Base-by-base conservation (phyloP, 2,113 vertebrate species). In the Pelusios castaneus region DNA sequence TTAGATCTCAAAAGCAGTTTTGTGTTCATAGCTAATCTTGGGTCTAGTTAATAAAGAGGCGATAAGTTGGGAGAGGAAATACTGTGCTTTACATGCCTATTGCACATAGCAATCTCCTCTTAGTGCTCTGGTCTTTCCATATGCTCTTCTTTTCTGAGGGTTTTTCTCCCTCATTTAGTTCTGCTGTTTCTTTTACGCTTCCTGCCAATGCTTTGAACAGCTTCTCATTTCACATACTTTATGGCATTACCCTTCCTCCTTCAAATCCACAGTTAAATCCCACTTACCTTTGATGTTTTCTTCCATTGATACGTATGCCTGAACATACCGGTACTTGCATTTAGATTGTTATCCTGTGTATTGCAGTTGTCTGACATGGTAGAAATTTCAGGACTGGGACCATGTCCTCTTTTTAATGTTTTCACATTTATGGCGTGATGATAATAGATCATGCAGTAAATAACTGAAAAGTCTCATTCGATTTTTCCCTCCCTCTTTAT, bases 401-500 rank as follows among this genome's bases (percentile, higher is more conserved):
- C 92, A 19, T 24, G 89, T 21, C 49, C 34, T 82, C 9, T 13
- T 82, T 93, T 77, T 54, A 51, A 56, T 51, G 21, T 90, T 91
- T 92, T 54, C 0, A 1, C 29, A 31, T 89, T 92, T 93, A 82
- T n/a, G 9, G 27, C 1, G 1, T 79, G 70, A 95, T 24, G 88
- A 49, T 87, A 92, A 78, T 47, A 93, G 34, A 67, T n/a, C 60
- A 85, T 79, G 82, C 91, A 90, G 34, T 90, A 89, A 90, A 87
- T 84, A 93, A 91, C 52, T 63, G 78, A 94, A 91, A 31, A 86
- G 80, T 97, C 97, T 96, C 16, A 96, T 89, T 83, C 92, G 8
- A 90, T 80, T 89, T 91, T 8, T 94, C 92, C 60, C 79, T 49
- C n/a, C 4, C 78, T 89, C 45, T 96, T 92, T 84, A 87, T 87